Conservation (phyloP, 2,113 vertebrate species). For the Neomonachus schauinslandi region DNA sequence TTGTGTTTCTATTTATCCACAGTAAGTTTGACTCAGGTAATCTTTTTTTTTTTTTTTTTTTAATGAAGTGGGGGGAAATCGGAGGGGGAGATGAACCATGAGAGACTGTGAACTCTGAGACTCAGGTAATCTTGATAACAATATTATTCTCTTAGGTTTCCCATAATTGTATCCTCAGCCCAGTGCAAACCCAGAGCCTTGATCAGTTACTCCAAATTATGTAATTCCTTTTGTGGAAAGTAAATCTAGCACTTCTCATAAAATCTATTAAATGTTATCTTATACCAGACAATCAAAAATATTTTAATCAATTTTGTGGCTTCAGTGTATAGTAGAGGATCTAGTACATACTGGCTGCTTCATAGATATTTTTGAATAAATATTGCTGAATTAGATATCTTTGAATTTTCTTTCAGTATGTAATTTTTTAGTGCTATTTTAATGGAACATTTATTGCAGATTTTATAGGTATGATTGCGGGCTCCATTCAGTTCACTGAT, state of each 20-base stretch:
- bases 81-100: too few species aligned
- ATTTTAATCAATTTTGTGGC: background rate
- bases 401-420: constrained; percentile 27
- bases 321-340: background rate
- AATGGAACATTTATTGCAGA: constrained; percentile 37
- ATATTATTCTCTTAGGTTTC: background rate
- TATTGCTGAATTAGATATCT: constrained; percentile 8
- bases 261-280: background rate
- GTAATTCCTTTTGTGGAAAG: background rate
- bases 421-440: constrained; percentile 46
- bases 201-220: background rate
- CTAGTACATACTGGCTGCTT: background rate
- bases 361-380: background rate
- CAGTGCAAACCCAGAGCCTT: background rate
- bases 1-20: background rate
- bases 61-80: too few species aligned
- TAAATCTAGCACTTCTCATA: background rate
- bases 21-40: background rate
- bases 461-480: constrained; percentile 48
- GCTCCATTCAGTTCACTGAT: constrained; percentile 27
- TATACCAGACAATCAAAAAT: background rate
- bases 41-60: background rate
- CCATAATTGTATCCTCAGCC: background rate
- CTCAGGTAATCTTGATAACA: background rate
- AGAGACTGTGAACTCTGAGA: background rate